A percentile compares a stretch with the other conserved stretches of the same genome.
These are phyloP conservation scores for Anoplius nigerrimus DNA, from an alignment of 2,888 invertebrate genomes.

Conservation along the genomic window DNA sequence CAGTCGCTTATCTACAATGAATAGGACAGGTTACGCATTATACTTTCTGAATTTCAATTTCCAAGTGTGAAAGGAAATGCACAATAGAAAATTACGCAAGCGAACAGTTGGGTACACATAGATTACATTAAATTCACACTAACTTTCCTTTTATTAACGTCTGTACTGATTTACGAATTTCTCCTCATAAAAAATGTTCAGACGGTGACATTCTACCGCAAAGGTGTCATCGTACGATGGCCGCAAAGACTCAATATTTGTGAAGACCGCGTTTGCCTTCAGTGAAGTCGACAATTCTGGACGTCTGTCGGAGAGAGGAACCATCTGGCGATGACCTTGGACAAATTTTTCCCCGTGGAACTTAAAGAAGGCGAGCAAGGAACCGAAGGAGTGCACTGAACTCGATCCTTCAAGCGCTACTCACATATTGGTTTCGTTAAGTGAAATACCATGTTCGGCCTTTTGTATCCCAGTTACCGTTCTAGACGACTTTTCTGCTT, in stretches of 20 bases:
- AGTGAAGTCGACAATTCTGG: conserved; percentile 26
- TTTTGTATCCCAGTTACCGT: conserved; percentile 43
- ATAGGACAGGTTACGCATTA: no score
- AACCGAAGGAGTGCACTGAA: conserved; percentile 10
- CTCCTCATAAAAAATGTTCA: conserved; percentile 2
- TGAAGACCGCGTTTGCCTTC: conserved; percentile 42
- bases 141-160: no score
- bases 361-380: conserved; percentile 27
- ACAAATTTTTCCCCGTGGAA: conserved; percentile 41
- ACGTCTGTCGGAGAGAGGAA: conserved; percentile 34
- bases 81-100: no score
- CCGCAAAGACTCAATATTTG: conserved; percentile 53
- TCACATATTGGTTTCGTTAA: conserved; percentile 66
- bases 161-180: no score
- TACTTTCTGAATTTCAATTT: no score
- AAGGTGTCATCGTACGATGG: conserved; percentile 29
- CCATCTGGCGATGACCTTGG: conserved; percentile 49
- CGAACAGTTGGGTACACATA: no score
- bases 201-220: conserved; percentile 21
- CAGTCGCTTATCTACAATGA: no score
- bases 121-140: no score
- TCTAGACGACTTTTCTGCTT: neutral
- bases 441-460: conserved; percentile 63
- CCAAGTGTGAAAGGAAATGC: no score
- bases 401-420: conserved; percentile 43